Percentiles rank a stretch among this genome's conserved stretches.
Conservation (phyloP, 2,797 vertebrate genomes). For the Galago senegalensis region DNA sequence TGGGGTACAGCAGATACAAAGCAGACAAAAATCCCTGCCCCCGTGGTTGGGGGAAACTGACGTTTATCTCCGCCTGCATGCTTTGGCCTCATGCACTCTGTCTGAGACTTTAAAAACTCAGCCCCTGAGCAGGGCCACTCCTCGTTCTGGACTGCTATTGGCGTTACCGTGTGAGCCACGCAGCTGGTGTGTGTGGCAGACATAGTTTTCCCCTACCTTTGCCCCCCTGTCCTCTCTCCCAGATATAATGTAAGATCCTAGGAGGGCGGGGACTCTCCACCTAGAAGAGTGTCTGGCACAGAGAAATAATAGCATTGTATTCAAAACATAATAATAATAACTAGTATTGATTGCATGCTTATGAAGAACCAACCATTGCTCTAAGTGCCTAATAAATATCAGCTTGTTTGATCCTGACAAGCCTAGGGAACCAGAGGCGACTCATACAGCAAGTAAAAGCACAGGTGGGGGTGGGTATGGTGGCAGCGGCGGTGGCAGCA, state of each 20-base stretch:
- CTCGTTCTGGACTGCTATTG: background rate
- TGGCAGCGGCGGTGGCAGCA: rapidly evolving
- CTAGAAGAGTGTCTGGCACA: background rate
- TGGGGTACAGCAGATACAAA: background rate
- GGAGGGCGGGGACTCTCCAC: background rate
- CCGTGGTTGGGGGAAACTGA: background rate
- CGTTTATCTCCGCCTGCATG: background rate
- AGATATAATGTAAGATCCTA: background rate
- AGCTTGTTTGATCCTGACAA: background rate
- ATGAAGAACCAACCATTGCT: background rate
- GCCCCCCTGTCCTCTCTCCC: background rate
- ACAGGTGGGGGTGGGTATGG: background rate
- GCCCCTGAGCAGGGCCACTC: background rate
- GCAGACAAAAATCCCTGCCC: background rate
- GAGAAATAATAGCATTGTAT: background rate
- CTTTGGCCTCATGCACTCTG: background rate
- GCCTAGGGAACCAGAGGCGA: background rate
- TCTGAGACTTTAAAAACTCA: background rate
- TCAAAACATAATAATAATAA: background rate
- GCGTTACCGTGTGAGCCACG: background rate
- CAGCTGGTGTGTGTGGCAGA: background rate
- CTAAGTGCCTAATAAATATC: background rate
- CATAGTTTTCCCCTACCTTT: background rate
- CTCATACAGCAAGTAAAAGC: background rate
- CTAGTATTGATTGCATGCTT: background rate